phyloP scores from a whole-genome alignment of 1,140 invertebrate species.

The Drosophila erecta region DNA sequence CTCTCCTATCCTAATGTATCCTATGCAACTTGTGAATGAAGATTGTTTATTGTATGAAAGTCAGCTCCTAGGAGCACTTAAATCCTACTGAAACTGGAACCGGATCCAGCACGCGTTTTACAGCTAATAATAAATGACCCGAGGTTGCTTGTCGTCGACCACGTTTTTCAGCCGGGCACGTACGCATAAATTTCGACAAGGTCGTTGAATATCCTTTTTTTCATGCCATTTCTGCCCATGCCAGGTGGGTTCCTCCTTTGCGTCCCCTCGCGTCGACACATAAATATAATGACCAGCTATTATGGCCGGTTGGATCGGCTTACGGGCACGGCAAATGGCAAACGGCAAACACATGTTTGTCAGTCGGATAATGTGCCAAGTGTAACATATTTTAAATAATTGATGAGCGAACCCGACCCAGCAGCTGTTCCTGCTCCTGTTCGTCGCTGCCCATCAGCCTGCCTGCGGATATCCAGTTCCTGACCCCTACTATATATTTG shows the following conservation, averaged over 20 bases:
- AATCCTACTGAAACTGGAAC: conserved; percentile 19
- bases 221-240: conserved; percentile 9
- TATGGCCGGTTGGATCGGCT: conserved; percentile 60
- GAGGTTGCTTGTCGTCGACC: conserved; percentile 63
- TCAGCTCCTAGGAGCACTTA: conserved; percentile 3
- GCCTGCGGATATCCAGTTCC: conserved; percentile 29
- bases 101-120: conserved; percentile 54
- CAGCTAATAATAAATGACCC: conserved; percentile 79
- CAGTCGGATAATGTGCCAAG: conserved; percentile 73
- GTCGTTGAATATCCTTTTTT: conserved; percentile 49
- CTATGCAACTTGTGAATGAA: conserved; percentile 2
- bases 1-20: too few species aligned
- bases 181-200: conserved; percentile 74
- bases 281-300: conserved; percentile 78
- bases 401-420: conserved; percentile 61
- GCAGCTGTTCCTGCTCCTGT: conserved; percentile 7
- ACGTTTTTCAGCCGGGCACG: conserved; percentile 64
- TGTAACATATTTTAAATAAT: conserved; percentile 80
- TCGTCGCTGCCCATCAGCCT: too few species aligned
- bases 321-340: conserved; percentile 8
- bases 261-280: conserved; percentile 41
- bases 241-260: conserved; percentile 9
- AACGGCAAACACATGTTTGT: conserved; percentile 54
- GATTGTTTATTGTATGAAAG: conserved; percentile 45
- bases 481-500: conserved; percentile 41